phyloP scores from a whole-genome alignment of 2,113 vertebrate species.

The Semicossyphus pulcher region DNA sequence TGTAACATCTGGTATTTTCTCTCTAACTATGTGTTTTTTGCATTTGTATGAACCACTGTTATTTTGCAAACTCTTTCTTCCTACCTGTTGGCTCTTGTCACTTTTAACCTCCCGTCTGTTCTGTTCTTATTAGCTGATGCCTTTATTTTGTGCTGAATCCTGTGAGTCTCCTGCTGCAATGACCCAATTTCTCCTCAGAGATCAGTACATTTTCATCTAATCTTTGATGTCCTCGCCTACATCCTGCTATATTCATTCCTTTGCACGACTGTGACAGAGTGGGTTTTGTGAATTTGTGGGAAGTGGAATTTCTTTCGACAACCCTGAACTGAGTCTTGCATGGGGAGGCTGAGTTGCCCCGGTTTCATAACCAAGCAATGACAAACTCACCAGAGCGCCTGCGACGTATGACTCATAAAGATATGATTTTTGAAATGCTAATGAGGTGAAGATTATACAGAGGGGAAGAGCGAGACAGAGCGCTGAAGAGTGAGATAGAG shows the following conservation, averaged over 20 bases:
- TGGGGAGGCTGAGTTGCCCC: conserved; percentile 46
- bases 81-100: conserved; percentile 20
- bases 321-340: conserved; percentile 50
- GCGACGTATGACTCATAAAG: conserved; percentile 75
- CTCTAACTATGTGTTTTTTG: too few species aligned
- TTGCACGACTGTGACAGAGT: conserved; percentile 19
- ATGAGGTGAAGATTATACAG: conserved; percentile 75
- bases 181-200: conserved; percentile 48
- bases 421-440: conserved; percentile 79
- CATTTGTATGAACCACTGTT: too few species aligned
- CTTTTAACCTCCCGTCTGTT: conserved; percentile 18
- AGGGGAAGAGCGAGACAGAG: conserved; percentile 60
- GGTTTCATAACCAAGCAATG: conserved; percentile 68
- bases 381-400: conserved; percentile 67
- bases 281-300: conserved; percentile 43
- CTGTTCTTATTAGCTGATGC: neutral
- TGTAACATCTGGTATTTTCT: too few species aligned
- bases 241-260: conserved; percentile 32
- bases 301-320: conserved; percentile 40
- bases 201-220: conserved; percentile 27
- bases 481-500: conserved; percentile 53
- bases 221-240: conserved; percentile 25
- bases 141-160: conserved; percentile 26
- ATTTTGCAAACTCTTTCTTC: neutral
- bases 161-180: conserved; percentile 22